Conservation (phyloP, 2,797 vertebrate species). For the Notamacropus eugenii region DNA sequence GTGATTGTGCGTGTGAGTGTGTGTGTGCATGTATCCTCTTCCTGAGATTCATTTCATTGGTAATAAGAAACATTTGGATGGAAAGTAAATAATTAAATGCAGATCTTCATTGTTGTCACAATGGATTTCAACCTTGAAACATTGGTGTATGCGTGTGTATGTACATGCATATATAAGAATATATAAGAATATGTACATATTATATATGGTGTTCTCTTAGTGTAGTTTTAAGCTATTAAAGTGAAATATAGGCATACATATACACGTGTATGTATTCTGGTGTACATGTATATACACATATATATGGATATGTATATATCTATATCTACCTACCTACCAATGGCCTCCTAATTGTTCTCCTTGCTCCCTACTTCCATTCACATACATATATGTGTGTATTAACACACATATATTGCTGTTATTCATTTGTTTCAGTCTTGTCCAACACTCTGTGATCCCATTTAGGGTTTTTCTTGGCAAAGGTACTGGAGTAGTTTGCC, state of each 20-base stretch:
- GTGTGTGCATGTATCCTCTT: not conserved
- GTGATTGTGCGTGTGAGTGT: no score
- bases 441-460: not conserved
- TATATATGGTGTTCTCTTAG: not conserved
- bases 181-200: not conserved
- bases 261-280: not conserved
- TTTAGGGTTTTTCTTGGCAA: not conserved
- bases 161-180: not conserved
- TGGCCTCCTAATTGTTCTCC: not conserved
- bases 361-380: not conserved
- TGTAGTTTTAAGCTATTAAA: not conserved
- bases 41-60: conserved; percentile 64
- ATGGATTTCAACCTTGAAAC: conserved; percentile 36
- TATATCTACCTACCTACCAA: not conserved
- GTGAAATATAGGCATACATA: not conserved
- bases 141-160: not conserved
- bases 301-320: not conserved
- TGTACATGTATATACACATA: not conserved
- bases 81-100: conserved; percentile 59
- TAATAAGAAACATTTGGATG: conserved; percentile 76
- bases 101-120: not conserved
- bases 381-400: not conserved
- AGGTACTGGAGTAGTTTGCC: not conserved
- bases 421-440: not conserved
- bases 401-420: not conserved